Base-by-base conservation (phyloP, 64 coral and sea anemone genomes). In the Porites australiensis region DNA sequence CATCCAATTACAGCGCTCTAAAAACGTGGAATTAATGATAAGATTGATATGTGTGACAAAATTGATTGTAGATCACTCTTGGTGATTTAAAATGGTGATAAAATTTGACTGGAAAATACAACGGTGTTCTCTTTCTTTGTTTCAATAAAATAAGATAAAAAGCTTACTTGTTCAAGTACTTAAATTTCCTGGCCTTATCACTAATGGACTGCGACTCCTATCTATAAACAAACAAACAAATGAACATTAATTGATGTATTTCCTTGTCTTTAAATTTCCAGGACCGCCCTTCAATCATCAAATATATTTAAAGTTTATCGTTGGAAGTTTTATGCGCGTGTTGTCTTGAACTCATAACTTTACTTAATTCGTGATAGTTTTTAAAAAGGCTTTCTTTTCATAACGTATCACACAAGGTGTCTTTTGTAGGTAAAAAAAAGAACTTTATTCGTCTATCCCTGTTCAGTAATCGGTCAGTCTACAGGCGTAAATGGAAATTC, bases 181-280 rank as follows among this genome's bases (percentile, higher is more conserved):
- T 58, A 11, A 60, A 46, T 71, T 55, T 88, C 47, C 74, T 70
- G 51, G 70, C 70, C 81, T 82, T 82, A 13, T 76, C 49, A 44
- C 64, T 53, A 45, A 62, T 27, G 46, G 23, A 6, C 50, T 19
- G 49, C 5, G 13, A 18, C 47, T 76, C 47, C 54, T 57, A 57
- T 57, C 57, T 72, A 83, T 72, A 51, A 46, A 58, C 81, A 94
- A 94, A 83, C 58, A 94, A 94, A 63, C 77, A 89, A 88, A 89
- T 89, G 57, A 82, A 78, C 77, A 79, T 70, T 75, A 94, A 94
- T 94, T 94, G 65, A 54, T 18, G 58, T 82, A 79, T 89, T 89
- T 89, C 55, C 80, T 89, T 89, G 37, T 46, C 44, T 74, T n/a
- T 23, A 50, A 70, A 82, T 61, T 72, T 54, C 6, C 37, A 21